Percentiles rank a stretch among this genome's conserved stretches.
Conservation (phyloP, 1,140 invertebrate species). For the Tachypleus tridentatus region DNA sequence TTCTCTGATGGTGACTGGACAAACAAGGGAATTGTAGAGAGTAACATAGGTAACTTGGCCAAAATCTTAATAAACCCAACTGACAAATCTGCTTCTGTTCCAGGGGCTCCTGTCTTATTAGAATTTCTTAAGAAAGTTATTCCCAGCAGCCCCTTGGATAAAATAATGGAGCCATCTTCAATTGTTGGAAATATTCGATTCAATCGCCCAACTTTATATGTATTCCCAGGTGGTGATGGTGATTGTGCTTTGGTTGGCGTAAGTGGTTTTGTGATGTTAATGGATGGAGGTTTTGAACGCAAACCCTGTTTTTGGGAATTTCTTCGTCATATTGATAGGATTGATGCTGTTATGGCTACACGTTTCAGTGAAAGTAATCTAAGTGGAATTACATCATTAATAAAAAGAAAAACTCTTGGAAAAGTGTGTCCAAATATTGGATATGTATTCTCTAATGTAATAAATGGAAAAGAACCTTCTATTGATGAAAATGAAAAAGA, state of each 20-base stretch:
- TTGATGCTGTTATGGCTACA: slow-evolving; percentile 87
- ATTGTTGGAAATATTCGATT: slow-evolving; percentile 94
- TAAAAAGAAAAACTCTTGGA: slow-evolving; percentile 50
- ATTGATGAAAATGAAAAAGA: slow-evolving; percentile 48
- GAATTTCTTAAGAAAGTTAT: slow-evolving; percentile 35
- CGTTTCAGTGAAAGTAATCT: slow-evolving; percentile 82
- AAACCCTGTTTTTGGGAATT: slow-evolving; percentile 97
- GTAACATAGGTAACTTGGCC: slow-evolving; percentile 47
- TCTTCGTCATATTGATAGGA: slow-evolving; percentile 77
- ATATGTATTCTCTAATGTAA: slow-evolving; percentile 86
- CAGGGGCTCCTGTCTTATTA: slow-evolving; percentile 57
- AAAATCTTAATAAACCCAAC: slow-evolving; percentile 62
- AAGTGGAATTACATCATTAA: slow-evolving; percentile 68
- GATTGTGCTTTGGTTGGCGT: slow-evolving; percentile 94
- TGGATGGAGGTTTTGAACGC: slow-evolving; percentile 86
- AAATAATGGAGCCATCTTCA: slow-evolving; percentile 78
- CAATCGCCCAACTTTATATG: slow-evolving; percentile 88
- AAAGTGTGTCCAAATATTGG: slow-evolving; percentile 92
- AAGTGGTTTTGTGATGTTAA: slow-evolving; percentile 93
- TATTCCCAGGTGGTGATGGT: slow-evolving; percentile 92
- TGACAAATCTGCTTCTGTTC: slow-evolving; percentile 59
- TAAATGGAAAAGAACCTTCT: slow-evolving; percentile 38
- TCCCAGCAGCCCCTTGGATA: slow-evolving; percentile 44
- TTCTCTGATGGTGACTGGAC: slow-evolving; percentile 71
- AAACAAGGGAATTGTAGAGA: slow-evolving; percentile 52